phyloP scores from a whole-genome alignment of 2,113 vertebrate species.

The Paedocypris sp. region DNA sequence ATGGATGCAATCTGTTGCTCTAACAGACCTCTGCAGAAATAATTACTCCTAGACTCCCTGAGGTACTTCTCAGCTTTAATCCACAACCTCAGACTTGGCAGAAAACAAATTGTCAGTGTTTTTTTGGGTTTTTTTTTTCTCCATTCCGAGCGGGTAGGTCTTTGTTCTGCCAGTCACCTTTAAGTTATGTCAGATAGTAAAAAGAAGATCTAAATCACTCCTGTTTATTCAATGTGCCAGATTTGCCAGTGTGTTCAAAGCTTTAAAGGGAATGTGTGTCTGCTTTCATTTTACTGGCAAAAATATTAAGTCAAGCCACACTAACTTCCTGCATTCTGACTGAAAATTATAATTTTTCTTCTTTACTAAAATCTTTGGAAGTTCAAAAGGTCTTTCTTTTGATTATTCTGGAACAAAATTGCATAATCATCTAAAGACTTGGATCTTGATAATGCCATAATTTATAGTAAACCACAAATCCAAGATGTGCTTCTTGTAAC shows the following conservation, averaged over 20 bases:
- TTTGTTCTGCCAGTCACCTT: neutral
- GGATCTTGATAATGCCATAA: too few species aligned
- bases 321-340: neutral
- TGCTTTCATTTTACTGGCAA: slow-evolving; percentile 2
- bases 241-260: neutral
- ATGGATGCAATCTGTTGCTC: slow-evolving; percentile 12
- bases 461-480: too few species aligned
- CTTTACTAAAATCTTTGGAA: neutral
- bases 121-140: neutral
- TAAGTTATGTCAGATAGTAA: neutral
- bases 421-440: neutral
- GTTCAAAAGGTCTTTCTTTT: neutral
- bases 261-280: slow-evolving; percentile 3
- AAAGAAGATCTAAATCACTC: slow-evolving; percentile 3
- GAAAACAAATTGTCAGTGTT: neutral
- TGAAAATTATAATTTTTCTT: neutral
- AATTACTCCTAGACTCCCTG: neutral
- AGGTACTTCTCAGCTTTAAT: slow-evolving; percentile 17
- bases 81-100: slow-evolving; percentile 2
- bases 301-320: neutral
- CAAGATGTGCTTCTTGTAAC: too few species aligned
- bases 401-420: neutral
- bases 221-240: neutral
- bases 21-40: slow-evolving; percentile 13
- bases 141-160: neutral